Evolutionary conservation across 2,113 vertebrate species (phyloP).

Genomic region (Nanorana parkeri): DNA sequence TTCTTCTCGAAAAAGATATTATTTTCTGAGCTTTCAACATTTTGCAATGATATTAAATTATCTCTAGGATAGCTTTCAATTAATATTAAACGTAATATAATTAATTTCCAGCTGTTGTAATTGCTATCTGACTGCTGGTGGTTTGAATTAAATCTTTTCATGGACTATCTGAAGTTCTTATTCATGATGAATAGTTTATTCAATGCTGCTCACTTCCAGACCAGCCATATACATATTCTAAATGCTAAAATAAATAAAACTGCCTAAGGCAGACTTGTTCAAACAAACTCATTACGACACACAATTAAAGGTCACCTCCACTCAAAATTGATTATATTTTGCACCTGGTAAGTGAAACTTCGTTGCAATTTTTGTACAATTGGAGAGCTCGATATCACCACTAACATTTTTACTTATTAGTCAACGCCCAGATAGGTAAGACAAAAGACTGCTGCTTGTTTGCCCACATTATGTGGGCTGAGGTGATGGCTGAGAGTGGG

Average conservation of each 20-base stretch:
- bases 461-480: too few species aligned
- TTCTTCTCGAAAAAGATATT: not conserved
- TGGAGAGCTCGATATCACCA: too few species aligned
- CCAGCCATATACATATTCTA: slow-evolving; percentile 10
- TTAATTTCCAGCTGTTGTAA: slow-evolving; percentile 40
- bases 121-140: slow-evolving; percentile 9
- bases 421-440: too few species aligned
- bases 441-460: too few species aligned
- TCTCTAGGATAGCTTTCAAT: slow-evolving; percentile 32
- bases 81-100: slow-evolving; percentile 28
- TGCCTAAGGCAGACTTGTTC: not conserved
- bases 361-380: too few species aligned
- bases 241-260: slow-evolving; percentile 7
- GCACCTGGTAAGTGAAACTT: too few species aligned
- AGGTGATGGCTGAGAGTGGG: too few species aligned
- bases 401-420: too few species aligned
- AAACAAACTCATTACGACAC: not conserved
- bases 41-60: slow-evolving; percentile 22
- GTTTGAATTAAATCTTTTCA: slow-evolving; percentile 11
- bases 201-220: not conserved
- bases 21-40: slow-evolving; percentile 14
- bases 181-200: slow-evolving; percentile 36
- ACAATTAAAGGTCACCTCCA: not conserved
- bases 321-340: too few species aligned
- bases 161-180: slow-evolving; percentile 38